phyloP scores from a whole-genome alignment of 2,888 invertebrate species.

The Ellobium chinense region DNA sequence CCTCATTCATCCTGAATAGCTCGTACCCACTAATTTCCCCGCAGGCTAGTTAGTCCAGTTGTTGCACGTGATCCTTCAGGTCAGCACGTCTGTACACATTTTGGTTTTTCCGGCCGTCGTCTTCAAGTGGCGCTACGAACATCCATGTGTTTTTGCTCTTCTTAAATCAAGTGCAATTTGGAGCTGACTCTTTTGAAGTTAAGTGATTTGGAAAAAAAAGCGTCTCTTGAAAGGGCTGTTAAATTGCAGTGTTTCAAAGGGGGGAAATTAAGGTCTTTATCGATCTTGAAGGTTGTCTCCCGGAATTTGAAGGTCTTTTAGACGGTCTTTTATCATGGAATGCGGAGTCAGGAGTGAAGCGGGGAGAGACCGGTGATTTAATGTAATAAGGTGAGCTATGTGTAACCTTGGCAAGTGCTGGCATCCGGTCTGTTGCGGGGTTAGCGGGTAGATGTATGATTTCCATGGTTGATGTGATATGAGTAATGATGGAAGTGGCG shows the following conservation, averaged over 20 bases:
- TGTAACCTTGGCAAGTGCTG: too few relatives aligned
- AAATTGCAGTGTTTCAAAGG: background rate
- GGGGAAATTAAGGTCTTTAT: background rate
- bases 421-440: too few relatives aligned
- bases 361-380: too few relatives aligned
- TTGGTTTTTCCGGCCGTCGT: background rate
- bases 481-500: too few relatives aligned
- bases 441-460: too few relatives aligned
- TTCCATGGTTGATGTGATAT: too few relatives aligned
- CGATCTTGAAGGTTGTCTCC: background rate
- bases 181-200: background rate
- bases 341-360: too few relatives aligned
- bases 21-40: background rate
- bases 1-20: too few relatives aligned
- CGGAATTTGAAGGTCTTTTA: too few relatives aligned
- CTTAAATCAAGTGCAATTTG: background rate
- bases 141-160: background rate
- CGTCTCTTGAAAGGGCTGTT: background rate
- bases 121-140: background rate
- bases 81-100: background rate
- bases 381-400: too few relatives aligned
- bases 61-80: background rate
- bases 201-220: background rate
- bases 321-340: too few relatives aligned
- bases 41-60: background rate